Conservation (phyloP, 2,888 invertebrate species). For the Habrosyne pyritoides region DNA sequence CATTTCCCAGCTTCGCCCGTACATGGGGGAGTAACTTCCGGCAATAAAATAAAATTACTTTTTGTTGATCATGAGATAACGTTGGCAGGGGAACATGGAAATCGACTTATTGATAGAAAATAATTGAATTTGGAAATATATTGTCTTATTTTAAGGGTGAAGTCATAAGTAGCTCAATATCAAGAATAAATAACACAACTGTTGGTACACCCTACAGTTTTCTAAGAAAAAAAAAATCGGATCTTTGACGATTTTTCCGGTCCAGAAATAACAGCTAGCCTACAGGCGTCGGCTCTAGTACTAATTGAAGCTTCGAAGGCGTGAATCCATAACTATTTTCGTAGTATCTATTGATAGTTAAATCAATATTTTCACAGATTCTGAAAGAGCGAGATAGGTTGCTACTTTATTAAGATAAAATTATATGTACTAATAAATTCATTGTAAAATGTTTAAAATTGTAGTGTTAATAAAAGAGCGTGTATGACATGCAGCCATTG, state of each 20-base stretch:
- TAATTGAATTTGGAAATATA: neutral
- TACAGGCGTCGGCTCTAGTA: neutral
- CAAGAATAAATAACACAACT: neutral
- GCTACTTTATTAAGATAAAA: neutral
- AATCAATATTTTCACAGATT: neutral
- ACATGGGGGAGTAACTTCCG: constrained; percentile 41
- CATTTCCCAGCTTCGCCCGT: constrained; percentile 34
- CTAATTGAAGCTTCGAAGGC: neutral
- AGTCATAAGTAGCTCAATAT: neutral
- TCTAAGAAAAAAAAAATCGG: too few species aligned
- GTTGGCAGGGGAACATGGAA: constrained; percentile 17
- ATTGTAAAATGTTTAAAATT: too few species aligned
- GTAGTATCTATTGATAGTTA: neutral
- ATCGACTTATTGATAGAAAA: constrained; percentile 12
- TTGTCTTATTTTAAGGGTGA: neutral
- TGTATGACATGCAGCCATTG: too few species aligned
- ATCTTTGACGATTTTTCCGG: too few species aligned
- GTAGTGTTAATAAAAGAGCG: too few species aligned
- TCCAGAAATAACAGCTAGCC: neutral
- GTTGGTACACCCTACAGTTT: too few species aligned
- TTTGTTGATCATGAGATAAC: constrained; percentile 25
- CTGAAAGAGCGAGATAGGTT: neutral
- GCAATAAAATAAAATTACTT: constrained; percentile 41
- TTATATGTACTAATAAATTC: too few species aligned
- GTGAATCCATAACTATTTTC: neutral